Evolutionary conservation across 2,888 invertebrate genomes (phyloP).

Genomic region (Protula sp.): DNA sequence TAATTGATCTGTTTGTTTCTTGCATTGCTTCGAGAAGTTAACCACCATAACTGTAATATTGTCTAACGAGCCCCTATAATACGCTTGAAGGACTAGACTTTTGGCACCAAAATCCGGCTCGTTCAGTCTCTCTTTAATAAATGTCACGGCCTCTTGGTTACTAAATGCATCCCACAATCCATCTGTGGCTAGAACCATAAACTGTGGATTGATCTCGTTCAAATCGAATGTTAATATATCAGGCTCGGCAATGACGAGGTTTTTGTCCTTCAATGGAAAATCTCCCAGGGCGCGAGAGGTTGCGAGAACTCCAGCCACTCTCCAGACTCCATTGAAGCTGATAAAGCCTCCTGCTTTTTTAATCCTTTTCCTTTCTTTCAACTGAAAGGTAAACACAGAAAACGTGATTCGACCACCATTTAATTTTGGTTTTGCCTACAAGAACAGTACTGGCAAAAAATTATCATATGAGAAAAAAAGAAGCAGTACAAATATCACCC

Average conservation of each 20-base stretch:
- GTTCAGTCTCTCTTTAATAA: slow-evolving; percentile 75
- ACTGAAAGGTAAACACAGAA: slow-evolving; percentile 59
- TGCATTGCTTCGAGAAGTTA: too few relatives aligned
- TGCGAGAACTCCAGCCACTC: slow-evolving; percentile 89
- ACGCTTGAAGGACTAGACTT: slow-evolving; percentile 83
- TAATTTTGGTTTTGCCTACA: too few relatives aligned
- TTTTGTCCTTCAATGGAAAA: slow-evolving; percentile 78
- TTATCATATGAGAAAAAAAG: too few relatives aligned
- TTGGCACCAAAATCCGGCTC: slow-evolving; percentile 87
- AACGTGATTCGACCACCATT: too few relatives aligned
- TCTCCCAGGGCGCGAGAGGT: slow-evolving; percentile 89
- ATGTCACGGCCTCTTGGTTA: slow-evolving; percentile 89
- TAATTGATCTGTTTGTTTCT: too few relatives aligned
- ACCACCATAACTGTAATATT: slow-evolving; percentile 88
- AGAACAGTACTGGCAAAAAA: too few relatives aligned
- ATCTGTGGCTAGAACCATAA: slow-evolving; percentile 87
- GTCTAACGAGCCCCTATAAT: slow-evolving; percentile 85
- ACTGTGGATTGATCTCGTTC: slow-evolving; percentile 64
- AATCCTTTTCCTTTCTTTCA: slow-evolving; percentile 83
- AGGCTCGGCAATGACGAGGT: slow-evolving; percentile 89
- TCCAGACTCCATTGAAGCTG: slow-evolving; percentile 92
- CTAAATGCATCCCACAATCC: slow-evolving; percentile 94
- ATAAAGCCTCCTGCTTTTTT: slow-evolving; percentile 93
- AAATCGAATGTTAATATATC: slow-evolving; percentile 89
- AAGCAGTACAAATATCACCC: too few relatives aligned